phyloP scores from a whole-genome alignment of 1,140 invertebrate species.

The Hypothenemus hampei region DNA sequence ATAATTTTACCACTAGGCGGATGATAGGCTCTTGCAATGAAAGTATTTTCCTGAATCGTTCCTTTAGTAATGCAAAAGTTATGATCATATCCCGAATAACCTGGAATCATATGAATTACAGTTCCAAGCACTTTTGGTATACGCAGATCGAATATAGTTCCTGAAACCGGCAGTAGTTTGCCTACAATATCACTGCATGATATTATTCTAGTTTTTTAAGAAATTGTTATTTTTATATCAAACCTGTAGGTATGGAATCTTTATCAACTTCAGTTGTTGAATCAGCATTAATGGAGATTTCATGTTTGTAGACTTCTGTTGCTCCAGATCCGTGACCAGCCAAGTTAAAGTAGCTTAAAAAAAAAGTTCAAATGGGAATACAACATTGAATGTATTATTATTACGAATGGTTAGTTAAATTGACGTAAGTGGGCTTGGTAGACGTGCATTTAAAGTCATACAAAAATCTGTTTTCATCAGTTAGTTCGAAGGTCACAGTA shows the following conservation, averaged over 20 bases:
- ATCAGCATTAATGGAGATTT: conserved; percentile 69
- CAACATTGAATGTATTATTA: conserved; percentile 1
- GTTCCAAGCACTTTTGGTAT: conserved; percentile 52
- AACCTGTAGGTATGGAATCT: conserved; percentile 76
- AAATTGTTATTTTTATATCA: background rate
- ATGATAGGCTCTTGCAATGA: conserved; percentile 40
- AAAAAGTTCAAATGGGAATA: background rate
- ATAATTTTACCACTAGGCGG: conserved; percentile 50
- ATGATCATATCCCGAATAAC: conserved; percentile 64
- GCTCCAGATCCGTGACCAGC: conserved; percentile 66
- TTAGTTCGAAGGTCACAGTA: conserved; percentile 66
- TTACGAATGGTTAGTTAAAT: conserved; percentile 81
- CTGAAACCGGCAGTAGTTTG: conserved; percentile 36
- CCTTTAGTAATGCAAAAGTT: conserved; percentile 57
- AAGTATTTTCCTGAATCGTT: conserved; percentile 38
- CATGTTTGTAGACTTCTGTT: conserved; percentile 65
- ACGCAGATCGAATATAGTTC: conserved; percentile 58
- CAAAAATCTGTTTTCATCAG: conserved; percentile 63
- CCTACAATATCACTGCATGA: conserved; percentile 31
- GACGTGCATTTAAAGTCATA: conserved; percentile 69
- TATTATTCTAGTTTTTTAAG: background rate
- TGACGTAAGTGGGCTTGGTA: conserved; percentile 77
- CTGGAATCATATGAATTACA: conserved; percentile 46
- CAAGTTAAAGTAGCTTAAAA: conserved; percentile 77
- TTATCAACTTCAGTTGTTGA: conserved; percentile 69